phyloP scores from a whole-genome alignment of 2,888 invertebrate species.

The Pristionchus entomophagus region DNA sequence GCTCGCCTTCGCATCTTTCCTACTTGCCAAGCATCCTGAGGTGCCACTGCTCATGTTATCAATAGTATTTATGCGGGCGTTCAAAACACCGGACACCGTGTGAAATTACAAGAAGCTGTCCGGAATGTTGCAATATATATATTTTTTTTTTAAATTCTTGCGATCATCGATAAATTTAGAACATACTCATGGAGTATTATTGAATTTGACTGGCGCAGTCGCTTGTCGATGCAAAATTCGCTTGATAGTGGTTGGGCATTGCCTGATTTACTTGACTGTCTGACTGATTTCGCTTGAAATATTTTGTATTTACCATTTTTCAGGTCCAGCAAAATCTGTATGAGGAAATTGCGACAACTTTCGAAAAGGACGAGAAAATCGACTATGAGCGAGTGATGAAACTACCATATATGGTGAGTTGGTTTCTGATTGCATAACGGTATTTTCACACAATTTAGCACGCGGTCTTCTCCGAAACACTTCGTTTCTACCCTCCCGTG shows the following conservation, averaged over 20 bases:
- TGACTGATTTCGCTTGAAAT: too few species aligned
- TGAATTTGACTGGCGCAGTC: too few species aligned
- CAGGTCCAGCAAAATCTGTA: constrained; percentile 5
- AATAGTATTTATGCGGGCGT: too few species aligned
- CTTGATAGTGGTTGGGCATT: too few species aligned
- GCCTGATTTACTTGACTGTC: too few species aligned
- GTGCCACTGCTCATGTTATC: constrained; percentile 55
- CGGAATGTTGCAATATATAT: background rate
- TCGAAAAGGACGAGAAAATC: background rate
- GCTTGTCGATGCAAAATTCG: too few species aligned
- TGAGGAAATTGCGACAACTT: constrained; percentile 9
- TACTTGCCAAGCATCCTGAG: constrained; percentile 77
- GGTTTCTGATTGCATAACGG: background rate
- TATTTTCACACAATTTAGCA: background rate
- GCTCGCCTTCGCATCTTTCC: constrained; percentile 77
- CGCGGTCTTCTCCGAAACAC: constrained; percentile 40
- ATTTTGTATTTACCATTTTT: too few species aligned
- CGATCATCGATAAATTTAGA: too few species aligned
- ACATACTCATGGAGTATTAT: too few species aligned
- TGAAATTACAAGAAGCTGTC: too few species aligned
- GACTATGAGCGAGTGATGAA: constrained; percentile 46
- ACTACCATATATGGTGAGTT: constrained; percentile 12
- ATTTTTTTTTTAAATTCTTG: too few species aligned
- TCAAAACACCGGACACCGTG: too few species aligned
- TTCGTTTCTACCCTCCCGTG: constrained; percentile 29